Conservation (phyloP, 2,888 invertebrate genomes). For the Eristalis intricaria region DNA sequence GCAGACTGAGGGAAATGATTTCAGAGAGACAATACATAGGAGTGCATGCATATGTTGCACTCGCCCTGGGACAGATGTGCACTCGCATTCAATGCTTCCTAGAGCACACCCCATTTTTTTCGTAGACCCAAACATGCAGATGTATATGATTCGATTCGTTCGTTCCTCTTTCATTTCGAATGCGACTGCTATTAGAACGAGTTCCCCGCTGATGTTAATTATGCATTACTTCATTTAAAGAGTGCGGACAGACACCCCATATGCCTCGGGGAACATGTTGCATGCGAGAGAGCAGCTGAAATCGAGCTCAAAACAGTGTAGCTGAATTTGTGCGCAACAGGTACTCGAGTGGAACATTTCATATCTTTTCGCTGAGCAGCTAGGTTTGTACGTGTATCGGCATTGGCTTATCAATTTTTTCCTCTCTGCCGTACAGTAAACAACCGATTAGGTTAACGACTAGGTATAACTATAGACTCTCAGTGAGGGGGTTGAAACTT, state of each 20-base stretch:
- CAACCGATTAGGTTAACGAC: slow-evolving; percentile 22
- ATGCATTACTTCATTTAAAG: slow-evolving; percentile 57
- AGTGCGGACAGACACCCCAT: slow-evolving; percentile 49
- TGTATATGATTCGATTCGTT: neutral
- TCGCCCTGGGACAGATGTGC: slow-evolving; percentile 47
- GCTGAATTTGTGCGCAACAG: slow-evolving; percentile 26
- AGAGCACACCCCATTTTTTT: slow-evolving; percentile 45
- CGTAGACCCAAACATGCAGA: neutral
- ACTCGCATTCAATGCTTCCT: slow-evolving; percentile 35
- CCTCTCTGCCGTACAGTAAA: slow-evolving; percentile 11
- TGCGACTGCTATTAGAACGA: slow-evolving; percentile 38
- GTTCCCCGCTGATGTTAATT: slow-evolving; percentile 61
- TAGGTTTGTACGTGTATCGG: slow-evolving; percentile 10
- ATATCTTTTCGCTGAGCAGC: neutral
- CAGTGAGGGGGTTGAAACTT: neutral
- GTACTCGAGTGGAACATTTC: slow-evolving; percentile 2
- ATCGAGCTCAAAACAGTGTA: neutral
- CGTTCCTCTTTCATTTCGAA: neutral
- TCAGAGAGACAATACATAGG: neutral
- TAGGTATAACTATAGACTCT: neutral
- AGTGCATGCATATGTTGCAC: neutral
- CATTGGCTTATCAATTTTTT: slow-evolving; percentile 29
- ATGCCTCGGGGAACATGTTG: slow-evolving; percentile 27
- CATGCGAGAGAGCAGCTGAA: slow-evolving; percentile 26
- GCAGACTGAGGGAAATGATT: neutral